Conservation (phyloP, 2,888 invertebrate genomes). For the Pyrocoelia pectoralis region DNA sequence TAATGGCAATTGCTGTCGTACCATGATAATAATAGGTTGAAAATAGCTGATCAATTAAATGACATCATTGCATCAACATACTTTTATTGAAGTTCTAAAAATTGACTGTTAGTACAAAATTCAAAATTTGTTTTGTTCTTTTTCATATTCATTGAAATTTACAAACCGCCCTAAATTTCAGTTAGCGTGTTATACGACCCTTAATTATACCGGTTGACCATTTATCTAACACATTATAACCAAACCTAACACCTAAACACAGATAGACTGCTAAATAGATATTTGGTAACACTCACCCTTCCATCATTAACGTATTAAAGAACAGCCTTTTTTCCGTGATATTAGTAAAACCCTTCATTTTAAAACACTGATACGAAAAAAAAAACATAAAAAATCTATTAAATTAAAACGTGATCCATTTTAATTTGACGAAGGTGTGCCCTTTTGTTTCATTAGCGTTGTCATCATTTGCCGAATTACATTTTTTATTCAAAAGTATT, state of each 20-base stretch:
- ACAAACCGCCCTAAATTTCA: neutral
- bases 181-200: conserved; percentile 4
- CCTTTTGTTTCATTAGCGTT: conserved; percentile 1
- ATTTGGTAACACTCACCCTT: conserved; percentile 8
- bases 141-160: no score
- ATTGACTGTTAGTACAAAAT: no score
- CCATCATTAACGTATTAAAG: conserved; percentile 5
- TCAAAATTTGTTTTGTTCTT: no score
- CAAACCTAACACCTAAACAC: conserved; percentile 12
- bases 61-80: no score
- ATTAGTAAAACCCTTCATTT: conserved; percentile 4
- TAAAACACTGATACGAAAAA: conserved; percentile 5
- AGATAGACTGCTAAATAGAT: neutral
- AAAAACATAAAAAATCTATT: conserved; percentile 8
- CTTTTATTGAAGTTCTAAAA: no score
- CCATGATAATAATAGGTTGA: no score
- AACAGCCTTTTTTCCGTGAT: neutral
- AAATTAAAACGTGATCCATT: conserved; percentile 11
- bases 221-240: conserved; percentile 11
- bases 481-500: neutral
- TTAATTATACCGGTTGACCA: conserved; percentile 5
- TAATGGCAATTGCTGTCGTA: no score
- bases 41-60: no score
- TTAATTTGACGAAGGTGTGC: conserved; percentile 5
- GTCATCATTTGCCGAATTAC: neutral